Base-by-base conservation (phyloP, 2,797 vertebrate species). In the Pseudomugil tenellus region DNA sequence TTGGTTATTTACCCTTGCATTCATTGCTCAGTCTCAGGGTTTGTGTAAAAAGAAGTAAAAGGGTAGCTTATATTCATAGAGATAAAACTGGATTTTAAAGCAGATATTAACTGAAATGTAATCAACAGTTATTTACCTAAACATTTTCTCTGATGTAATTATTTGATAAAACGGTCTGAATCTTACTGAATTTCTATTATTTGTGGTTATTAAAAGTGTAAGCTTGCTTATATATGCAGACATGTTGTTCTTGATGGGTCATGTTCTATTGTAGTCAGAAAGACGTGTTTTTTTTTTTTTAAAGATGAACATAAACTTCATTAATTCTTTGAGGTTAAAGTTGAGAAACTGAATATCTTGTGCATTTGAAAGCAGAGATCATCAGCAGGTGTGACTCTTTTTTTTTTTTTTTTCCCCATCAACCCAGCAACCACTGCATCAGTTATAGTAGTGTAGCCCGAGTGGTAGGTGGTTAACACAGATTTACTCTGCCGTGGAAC, bases 1-100 rank as follows among this genome's bases (percentile, higher is more conserved):
- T 60, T 59, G 61, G 69, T 59, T 32, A 64, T 73, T 66, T 70
- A 13, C 62, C 56, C 23, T 25, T 23, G 6, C 4, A 41, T 21
- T 46, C 17, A 13, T 3, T 28, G 3, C 51, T 35, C 34, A 31
- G 25, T 53, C 6, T 53, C 25, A 29, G 51, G 21, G 13, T 52
- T 2, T 52, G 3, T 23, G 12, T 53, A 28, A 51, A 25, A 51
- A 26, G 23, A 16, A 46, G 19, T n/a, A 43, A 43, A 43, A 49
- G 5, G 4, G 16, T 12, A 13, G 23, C 21, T 25, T 25, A 6
- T 46, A n/a, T 46, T 46, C n/a, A n/a, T n/a, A 46, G 21, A 46
- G n/a, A 11, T 46, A 46, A 10, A n/a, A 46, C n/a, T 46, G 8
- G 8, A 46, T 46, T 19, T 41, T 41, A 14, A 41, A 19, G 39